phyloP scores from a whole-genome alignment of 2,797 vertebrate genomes.

The Clamator glandarius region DNA sequence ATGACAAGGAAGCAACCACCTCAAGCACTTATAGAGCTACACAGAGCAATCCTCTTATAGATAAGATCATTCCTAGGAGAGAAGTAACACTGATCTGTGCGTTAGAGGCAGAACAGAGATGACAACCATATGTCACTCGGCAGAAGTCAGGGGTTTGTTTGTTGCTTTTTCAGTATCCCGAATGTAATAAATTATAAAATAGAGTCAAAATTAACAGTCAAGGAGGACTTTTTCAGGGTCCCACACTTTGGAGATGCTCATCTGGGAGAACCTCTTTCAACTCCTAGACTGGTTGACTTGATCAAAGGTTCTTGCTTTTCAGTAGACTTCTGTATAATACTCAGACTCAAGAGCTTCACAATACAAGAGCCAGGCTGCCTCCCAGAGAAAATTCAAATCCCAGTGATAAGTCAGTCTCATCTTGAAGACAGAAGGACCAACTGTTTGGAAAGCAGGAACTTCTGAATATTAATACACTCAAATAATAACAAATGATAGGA shows the following conservation, averaged over 20 bases:
- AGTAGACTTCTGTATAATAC: constrained; percentile 7
- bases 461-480: constrained; percentile 5
- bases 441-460: constrained; percentile 8
- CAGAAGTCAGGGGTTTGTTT: constrained; percentile 23
- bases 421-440: constrained; percentile 33
- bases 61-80: constrained; percentile 2
- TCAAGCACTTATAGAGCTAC: background rate
- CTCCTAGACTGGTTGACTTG: constrained; percentile 22
- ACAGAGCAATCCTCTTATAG: background rate
- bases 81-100: background rate
- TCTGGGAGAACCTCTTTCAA: constrained; percentile 43
- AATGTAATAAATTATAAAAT: constrained; percentile 65
- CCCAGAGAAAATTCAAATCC: background rate
- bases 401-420: constrained; percentile 12
- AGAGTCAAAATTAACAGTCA: constrained; percentile 55
- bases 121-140: constrained; percentile 65
- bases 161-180: constrained; percentile 44
- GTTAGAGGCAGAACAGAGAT: constrained; percentile 41
- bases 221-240: constrained; percentile 32
- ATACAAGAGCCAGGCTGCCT: constrained; percentile 13
- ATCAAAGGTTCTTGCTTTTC: constrained; percentile 61
- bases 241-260: constrained; percentile 20
- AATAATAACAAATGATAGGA: background rate
- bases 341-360: background rate
- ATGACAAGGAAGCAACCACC: background rate